Base-by-base conservation (phyloP, 37 sponge, comb jelly and placozoan genomes). In the Geodia barretti region DNA sequence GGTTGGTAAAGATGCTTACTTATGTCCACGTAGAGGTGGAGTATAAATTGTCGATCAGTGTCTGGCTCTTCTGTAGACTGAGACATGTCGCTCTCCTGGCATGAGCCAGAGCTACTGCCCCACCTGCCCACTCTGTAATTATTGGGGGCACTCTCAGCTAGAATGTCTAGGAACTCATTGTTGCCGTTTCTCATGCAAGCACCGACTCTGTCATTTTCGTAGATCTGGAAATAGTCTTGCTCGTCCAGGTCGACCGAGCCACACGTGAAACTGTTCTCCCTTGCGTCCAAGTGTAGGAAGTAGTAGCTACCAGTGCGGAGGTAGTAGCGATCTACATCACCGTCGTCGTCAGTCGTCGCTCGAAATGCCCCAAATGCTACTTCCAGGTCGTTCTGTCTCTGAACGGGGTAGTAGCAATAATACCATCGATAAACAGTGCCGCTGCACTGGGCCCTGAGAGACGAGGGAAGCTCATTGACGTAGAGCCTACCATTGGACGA, bases 131-230 rank as follows among this genome's bases (percentile, higher is more conserved):
- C 54, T 47, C 7, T 14, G 14, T 17, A 7, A 47, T 7, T 17
- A 47, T 14, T 47, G 7, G 54, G 14, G 11, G 54, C 54, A 7
- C 14, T 14, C 14, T 47, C 54, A 47, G 54, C 54, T 17, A 47
- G 54, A 14, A 47, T 47, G 54, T 47, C 54, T 17, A 47, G 54
- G 14, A 47, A 47, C 54, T 47, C 54, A 14, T 7, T 47, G 14
- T 47, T 47, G 14, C 54, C 54, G 14, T 47, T 47, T 47, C 54
- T 73, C 41, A 73, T 28, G 26, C 74, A 73, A 41, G 47, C 43
- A 39, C 54, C 74, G 41, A 73, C 4, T 26, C 33, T 73, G 58
- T 73, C 74, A 73, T 41, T 41, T 14, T 38, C 28, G n/a, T 73
- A 39, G 21, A 73, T 19, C 25, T 40, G 43, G 58, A 73, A 73